Evolutionary conservation across 2,797 vertebrate genomes (phyloP), one percentile per base, ranked within the genome.

Genomic region (Cyclura pinguis): DNA sequence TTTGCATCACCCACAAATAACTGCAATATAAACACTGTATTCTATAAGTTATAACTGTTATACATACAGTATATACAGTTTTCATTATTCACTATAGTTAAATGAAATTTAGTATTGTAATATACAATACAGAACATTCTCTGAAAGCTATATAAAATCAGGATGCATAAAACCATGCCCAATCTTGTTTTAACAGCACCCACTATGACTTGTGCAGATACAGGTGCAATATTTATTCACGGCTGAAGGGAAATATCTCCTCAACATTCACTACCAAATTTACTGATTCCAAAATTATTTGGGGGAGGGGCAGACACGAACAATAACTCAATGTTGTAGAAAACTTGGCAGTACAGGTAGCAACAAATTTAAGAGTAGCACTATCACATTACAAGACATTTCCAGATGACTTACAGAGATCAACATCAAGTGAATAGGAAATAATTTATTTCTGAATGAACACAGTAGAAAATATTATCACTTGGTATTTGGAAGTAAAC

Each of bases 241-340:
- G 42, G 55, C 7, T 12, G 29, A 77, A 90, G 10, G 55, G 84
- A 92, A 91, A 80, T 1, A 13, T 86, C 92, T 91, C 35, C 27
- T 89, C 8, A 5, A 38, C 5, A 90, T 59, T 74, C 52, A 83
- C 4, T 42, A 82, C 47, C 7, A 86, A 1, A 18, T 0, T 80
- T 86, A 86, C 0, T 3, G 0, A 4, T 85, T 52, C 42, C 47
- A 22, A 64, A 50, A 14, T 18, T 32, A 42, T 83, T 4, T 4
- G 13, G 42, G 12, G 90, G 32, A 0, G 35, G n/a, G 55, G 3
- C 42, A 3, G 42, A 42, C 42, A 42, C 3, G 57, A 13, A n/a
- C 27, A 32, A 4, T 14, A 24, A 87, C 64, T 22, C 50, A 64
- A 55, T 69, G 7, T 27, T 10, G 6, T 57, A 50, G 64, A 57